These are phyloP conservation scores for Panzeria rudis DNA, from an alignment of 2,888 invertebrate genomes.

Conservation along the genomic window DNA sequence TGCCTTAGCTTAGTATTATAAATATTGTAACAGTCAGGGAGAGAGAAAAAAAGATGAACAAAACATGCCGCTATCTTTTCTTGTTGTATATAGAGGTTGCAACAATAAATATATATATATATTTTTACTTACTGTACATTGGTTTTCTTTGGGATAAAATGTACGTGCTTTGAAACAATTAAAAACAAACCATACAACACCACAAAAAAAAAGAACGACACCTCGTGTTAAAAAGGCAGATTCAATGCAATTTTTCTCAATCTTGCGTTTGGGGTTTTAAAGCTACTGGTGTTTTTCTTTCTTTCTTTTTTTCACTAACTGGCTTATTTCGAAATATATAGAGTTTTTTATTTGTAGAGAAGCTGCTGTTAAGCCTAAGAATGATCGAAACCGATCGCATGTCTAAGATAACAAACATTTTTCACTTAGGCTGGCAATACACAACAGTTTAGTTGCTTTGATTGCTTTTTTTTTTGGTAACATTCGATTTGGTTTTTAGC, in stretches of 20 bases:
- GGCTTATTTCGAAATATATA: conserved; percentile 38
- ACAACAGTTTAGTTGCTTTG: conserved; percentile 66
- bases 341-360: background rate
- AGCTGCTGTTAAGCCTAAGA: conserved; percentile 65
- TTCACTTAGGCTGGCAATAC: conserved; percentile 73
- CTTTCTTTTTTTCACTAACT: background rate
- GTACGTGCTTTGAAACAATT: conserved; percentile 71
- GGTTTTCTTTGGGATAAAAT: conserved; percentile 33
- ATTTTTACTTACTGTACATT: conserved; percentile 30
- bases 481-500: conserved; percentile 37
- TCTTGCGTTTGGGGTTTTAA: conserved; percentile 39
- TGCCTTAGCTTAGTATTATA: conserved; percentile 10
- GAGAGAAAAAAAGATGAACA: conserved; percentile 22
- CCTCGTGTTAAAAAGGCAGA: conserved; percentile 62
- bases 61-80: conserved; percentile 69
- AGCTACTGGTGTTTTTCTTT: conserved; percentile 67
- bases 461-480: conserved; percentile 34
- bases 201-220: conserved; percentile 22
- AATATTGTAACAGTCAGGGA: conserved; percentile 37
- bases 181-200: conserved; percentile 49
- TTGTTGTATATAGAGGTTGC: conserved; percentile 7
- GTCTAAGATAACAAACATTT: conserved; percentile 79
- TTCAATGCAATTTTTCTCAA: conserved; percentile 45
- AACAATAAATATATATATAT: conserved; percentile 24
- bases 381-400: conserved; percentile 79